phyloP scores from a whole-genome alignment of 2,888 invertebrate species.

The Eristalis intricaria region DNA sequence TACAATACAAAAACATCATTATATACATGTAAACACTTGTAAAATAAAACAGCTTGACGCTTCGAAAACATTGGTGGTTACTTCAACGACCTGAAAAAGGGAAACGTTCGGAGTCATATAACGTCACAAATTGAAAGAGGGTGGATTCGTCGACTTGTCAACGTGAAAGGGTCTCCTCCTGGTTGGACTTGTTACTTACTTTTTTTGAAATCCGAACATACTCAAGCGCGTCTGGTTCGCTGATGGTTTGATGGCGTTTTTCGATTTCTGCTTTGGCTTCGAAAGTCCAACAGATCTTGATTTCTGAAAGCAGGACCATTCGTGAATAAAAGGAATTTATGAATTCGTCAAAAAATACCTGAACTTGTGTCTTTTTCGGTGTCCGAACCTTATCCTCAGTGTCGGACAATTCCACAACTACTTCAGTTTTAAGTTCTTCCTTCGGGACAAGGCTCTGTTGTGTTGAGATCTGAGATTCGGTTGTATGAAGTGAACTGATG shows the following conservation, averaged over 20 bases:
- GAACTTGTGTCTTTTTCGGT: constrained; percentile 3
- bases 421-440: neutral
- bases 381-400: neutral
- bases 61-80: neutral
- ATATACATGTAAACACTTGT: neutral
- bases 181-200: constrained; percentile 74
- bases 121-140: neutral
- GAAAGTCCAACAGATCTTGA: constrained; percentile 26
- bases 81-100: neutral
- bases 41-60: neutral
- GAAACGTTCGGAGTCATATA: neutral
- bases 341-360: constrained; percentile 4
- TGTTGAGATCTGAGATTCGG: constrained; percentile 19
- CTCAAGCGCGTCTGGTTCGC: constrained; percentile 84
- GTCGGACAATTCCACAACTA: constrained; percentile 49
- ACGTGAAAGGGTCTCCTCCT: too few species aligned
- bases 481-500: constrained; percentile 22
- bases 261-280: constrained; percentile 31
- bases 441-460: constrained; percentile 22
- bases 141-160: too few species aligned
- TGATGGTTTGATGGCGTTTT: constrained; percentile 30
- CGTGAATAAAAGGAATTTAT: neutral
- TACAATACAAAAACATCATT: constrained; percentile 9
- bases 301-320: constrained; percentile 9
- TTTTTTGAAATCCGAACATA: constrained; percentile 86